phyloP scores from a whole-genome alignment of 2,888 invertebrate species.

The Heteromurus nitidus region DNA sequence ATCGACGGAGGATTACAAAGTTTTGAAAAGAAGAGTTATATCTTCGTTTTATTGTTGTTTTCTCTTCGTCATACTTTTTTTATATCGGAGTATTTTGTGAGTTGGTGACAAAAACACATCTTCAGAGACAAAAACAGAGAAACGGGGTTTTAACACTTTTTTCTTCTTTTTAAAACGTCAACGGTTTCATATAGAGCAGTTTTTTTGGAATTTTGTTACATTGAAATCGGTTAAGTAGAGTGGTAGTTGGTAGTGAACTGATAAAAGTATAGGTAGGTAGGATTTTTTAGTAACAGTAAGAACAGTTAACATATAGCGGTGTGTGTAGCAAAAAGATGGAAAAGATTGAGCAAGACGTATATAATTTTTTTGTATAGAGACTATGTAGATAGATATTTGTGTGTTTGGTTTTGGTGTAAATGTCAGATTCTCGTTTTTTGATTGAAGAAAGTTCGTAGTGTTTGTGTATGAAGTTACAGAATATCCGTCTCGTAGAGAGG shows the following conservation, averaged over 20 bases:
- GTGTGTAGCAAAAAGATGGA: slow-evolving; percentile 71
- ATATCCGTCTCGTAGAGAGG: slow-evolving; percentile 90
- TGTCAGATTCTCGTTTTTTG: slow-evolving; percentile 30
- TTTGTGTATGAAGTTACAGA: slow-evolving; percentile 79
- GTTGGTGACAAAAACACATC: slow-evolving; percentile 29
- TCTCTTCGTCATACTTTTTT: slow-evolving; percentile 11
- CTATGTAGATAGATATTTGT: slow-evolving; percentile 41
- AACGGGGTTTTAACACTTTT: neutral
- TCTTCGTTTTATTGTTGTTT: slow-evolving; percentile 22
- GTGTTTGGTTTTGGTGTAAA: slow-evolving; percentile 12
- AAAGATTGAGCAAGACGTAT: slow-evolving; percentile 71
- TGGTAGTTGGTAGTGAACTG: slow-evolving; percentile 17
- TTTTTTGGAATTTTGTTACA: neutral
- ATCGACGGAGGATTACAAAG: slow-evolving; percentile 15
- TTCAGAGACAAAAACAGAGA: slow-evolving; percentile 9
- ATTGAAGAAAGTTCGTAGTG: slow-evolving; percentile 18
- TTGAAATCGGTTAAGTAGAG: neutral
- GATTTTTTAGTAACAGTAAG: slow-evolving; percentile 24
- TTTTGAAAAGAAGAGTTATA: slow-evolving; percentile 17
- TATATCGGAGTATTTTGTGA: slow-evolving; percentile 25
- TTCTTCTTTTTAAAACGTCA: slow-evolving; percentile 1
- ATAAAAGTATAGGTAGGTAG: too few species aligned
- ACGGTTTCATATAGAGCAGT: slow-evolving; percentile 22
- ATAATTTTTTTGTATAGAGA: slow-evolving; percentile 38
- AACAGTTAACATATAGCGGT: slow-evolving; percentile 40